Base-by-base conservation (phyloP, 2,888 invertebrate species). In the Argyresthia albistria region DNA sequence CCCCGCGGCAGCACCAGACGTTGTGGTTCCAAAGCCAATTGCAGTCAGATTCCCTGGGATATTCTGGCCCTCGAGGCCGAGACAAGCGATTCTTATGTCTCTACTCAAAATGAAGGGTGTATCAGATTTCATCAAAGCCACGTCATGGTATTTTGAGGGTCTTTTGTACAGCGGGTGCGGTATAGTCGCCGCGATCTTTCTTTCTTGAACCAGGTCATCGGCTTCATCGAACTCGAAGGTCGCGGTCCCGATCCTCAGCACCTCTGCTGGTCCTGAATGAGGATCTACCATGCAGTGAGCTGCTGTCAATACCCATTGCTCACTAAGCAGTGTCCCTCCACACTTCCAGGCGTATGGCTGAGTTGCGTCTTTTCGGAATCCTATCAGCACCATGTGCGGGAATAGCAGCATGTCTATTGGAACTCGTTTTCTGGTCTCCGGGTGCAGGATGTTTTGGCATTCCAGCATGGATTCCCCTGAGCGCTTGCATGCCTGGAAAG, bases 301-400 rank as follows among this genome's bases (percentile, higher is more conserved):
- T 4, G 88, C 88, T 1, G 86, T 84, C 10, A 88, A 54, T 0
- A 88, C 74, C 88, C 88, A 88, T 6, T 61, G 60, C 0, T 71
- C 67, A 54, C 79, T 82, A 11, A 88, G 73, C 8, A 88, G 61
- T 7, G 76, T 76, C 1, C 86, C 88, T 0, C 88, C 88, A 48
- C 88, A 88, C 54, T 86, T 83, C 87, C 88, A 88, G 0, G 60
- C 54, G 0, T 74, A 70, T 9, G 55, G 12, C 0, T 66, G 59
- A 4, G 55, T 14, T 0, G 12, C 8, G 1, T 57, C 56, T 36
- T 61, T 64, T 11, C 62, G 58, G 51, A 79, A 86, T 12, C 87
- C 87, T n/a, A 87, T 81, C 0, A 87, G 56, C n/a, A 89, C 91
- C 91, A 91, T 91, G 57, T 92, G 91, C 4, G 91, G 91, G 63